Evolutionary conservation across 1,140 invertebrate species (phyloP), one percentile per base, ranked within the genome.

Genomic region (Dendroctonus valens): DNA sequence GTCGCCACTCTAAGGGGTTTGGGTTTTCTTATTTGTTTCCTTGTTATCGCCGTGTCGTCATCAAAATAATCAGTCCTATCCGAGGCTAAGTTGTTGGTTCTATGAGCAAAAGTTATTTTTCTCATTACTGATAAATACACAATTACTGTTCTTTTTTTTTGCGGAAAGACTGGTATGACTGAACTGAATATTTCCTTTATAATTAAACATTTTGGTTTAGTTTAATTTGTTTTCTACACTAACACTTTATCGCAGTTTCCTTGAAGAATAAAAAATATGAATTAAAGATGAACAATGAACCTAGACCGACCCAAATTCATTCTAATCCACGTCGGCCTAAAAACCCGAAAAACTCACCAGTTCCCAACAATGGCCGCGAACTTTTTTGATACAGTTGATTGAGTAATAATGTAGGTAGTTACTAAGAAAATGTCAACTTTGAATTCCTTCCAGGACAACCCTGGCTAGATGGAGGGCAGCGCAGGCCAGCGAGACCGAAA

Each of bases 381-480:
- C 26, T 26, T 3, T 26, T 26, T 26, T 26, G 26, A 26, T 26
- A 26, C 42, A 46, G 42, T 46, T 12, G 8, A 12, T 46, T 46
- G n/a, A n/a, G n/a, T n/a, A n/a, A n/a, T n/a, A n/a, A n/a, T n/a
- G n/a, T n/a, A n/a, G n/a, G n/a, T n/a, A n/a, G n/a, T n/a, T n/a
- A 1, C 42, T 12, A 8, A 46, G n/a, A 46, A 46, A 46, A 46
- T 9, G 8, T 4, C 14, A 44, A 9, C 37, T 58, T 57, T 15
- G 0, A 9, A 41, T 67, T 72, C 78, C 41, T 71, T 26, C 26
- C 26, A 97, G 93, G 95, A 98, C 96, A 61, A 97, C 95, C 5
- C 81, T 98, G 58, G 95, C 96, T 69, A 84, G 96, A 72, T 98
- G 96, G 96, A 81, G 96, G 76, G 93, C 93, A 40, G 93, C 94